Conservation (phyloP, 2,113 vertebrate species). For the Sclerurus mexicanus region DNA sequence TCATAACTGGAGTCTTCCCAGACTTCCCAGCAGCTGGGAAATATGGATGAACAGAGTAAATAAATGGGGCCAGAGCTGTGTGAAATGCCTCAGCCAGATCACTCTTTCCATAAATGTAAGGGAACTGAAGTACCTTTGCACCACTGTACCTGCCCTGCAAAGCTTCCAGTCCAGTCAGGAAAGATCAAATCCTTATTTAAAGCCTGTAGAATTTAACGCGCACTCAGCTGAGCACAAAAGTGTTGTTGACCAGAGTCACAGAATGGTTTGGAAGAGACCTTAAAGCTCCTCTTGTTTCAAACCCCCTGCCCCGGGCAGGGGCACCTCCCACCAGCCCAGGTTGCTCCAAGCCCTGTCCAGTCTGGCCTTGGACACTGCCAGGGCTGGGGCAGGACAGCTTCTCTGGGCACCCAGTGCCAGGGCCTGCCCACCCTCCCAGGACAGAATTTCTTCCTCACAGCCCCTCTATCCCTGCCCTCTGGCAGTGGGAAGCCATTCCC, state of each 20-base stretch:
- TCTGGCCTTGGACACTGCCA: not conserved
- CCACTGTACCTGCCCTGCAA: not conserved
- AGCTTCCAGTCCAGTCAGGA: not conserved
- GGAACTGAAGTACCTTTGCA: not conserved
- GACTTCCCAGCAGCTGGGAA: not conserved
- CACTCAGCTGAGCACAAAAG: not conserved
- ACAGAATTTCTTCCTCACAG: not conserved
- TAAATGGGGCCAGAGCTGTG: not conserved
- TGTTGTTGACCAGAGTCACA: not conserved
- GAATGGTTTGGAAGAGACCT: not conserved
- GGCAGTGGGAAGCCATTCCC: not conserved
- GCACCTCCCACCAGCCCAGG: not conserved
- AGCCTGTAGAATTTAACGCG: accelerated
- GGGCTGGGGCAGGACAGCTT: not conserved
- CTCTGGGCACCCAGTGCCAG: not conserved
- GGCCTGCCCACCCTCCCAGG: not conserved
- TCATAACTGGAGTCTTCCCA: not conserved
- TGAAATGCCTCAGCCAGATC: not conserved
- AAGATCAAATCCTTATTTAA: not conserved
- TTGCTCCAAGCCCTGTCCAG: accelerated
- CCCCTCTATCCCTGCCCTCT: too few species aligned
- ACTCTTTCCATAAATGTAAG: not conserved
- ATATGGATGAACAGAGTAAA: not conserved
- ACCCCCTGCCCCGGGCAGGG: not conserved
- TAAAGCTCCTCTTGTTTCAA: not conserved